Percentiles rank a stretch among this genome's conserved stretches.
phyloP scores from a whole-genome alignment of 1,140 invertebrate genomes.

The Agraylea sexmaculata region DNA sequence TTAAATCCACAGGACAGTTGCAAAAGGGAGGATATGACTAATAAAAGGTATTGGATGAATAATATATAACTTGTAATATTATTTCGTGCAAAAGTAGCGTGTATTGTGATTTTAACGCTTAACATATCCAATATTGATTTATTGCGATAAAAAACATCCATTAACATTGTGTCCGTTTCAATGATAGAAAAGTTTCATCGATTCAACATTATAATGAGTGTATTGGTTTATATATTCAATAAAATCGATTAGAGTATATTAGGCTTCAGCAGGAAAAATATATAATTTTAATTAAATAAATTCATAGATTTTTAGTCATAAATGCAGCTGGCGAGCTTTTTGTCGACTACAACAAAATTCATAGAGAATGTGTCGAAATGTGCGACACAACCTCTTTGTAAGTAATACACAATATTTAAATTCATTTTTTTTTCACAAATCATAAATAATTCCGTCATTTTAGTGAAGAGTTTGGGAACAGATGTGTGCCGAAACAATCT shows the following conservation, averaged over 20 bases:
- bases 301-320: conserved; percentile 22
- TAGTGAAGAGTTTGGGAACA: conserved; percentile 40
- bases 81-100: too few relatives aligned
- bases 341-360: conserved; percentile 21
- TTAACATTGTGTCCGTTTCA: too few relatives aligned
- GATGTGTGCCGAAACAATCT: conserved; percentile 40
- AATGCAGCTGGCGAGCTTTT: conserved; percentile 12
- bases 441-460: conserved; percentile 24
- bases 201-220: too few relatives aligned
- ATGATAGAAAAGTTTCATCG: too few relatives aligned
- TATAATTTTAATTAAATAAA: too few relatives aligned
- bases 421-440: conserved; percentile 11
- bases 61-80: too few relatives aligned
- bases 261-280: too few relatives aligned
- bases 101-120: too few relatives aligned
- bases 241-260: too few relatives aligned
- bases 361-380: conserved; percentile 37
- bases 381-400: conserved; percentile 28
- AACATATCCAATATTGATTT: too few relatives aligned
- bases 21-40: conserved; percentile 38
- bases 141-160: too few relatives aligned
- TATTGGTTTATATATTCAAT: too few relatives aligned
- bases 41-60: conserved; percentile 39
- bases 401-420: conserved; percentile 9
- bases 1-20: conserved; percentile 28